Evolutionary conservation across 2,888 invertebrate genomes (phyloP).

Genomic region (Macrosoma leucophasiata): DNA sequence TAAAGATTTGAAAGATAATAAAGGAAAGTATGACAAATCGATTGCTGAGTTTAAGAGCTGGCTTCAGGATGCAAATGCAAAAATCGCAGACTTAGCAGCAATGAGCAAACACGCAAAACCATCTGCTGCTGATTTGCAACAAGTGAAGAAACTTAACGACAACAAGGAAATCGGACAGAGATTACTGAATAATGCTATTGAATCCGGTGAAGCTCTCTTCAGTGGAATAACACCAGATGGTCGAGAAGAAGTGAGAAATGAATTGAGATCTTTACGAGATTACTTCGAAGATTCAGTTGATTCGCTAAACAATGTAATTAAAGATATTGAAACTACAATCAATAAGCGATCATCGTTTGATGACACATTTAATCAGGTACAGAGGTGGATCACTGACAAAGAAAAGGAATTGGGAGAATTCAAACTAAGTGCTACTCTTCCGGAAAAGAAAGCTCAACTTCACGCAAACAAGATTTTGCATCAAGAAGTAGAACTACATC

Average conservation of each 20-base stretch:
- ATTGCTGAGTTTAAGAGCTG: constrained; percentile 84
- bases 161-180: constrained; percentile 87
- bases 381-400: constrained; percentile 90
- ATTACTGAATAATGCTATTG: constrained; percentile 86
- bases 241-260: constrained; percentile 88
- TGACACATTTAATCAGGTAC: constrained; percentile 91
- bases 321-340: constrained; percentile 90
- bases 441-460: constrained; percentile 91
- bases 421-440: constrained; percentile 85
- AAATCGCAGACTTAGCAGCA: constrained; percentile 82
- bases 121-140: constrained; percentile 83
- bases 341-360: constrained; percentile 95
- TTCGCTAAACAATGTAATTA: constrained; percentile 88
- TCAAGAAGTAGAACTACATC: constrained; percentile 91
- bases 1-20: constrained; percentile 81
- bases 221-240: constrained; percentile 91
- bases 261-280: constrained; percentile 86
- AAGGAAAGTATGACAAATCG: constrained; percentile 79
- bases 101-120: constrained; percentile 86
- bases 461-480: constrained; percentile 86
- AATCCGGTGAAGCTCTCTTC: constrained; percentile 91
- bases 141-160: constrained; percentile 82
- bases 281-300: constrained; percentile 90
- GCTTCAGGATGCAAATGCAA: constrained; percentile 84
- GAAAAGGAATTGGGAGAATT: constrained; percentile 82